Conservation (phyloP, 2,113 vertebrate genomes). For the Zosterops borbonicus region DNA sequence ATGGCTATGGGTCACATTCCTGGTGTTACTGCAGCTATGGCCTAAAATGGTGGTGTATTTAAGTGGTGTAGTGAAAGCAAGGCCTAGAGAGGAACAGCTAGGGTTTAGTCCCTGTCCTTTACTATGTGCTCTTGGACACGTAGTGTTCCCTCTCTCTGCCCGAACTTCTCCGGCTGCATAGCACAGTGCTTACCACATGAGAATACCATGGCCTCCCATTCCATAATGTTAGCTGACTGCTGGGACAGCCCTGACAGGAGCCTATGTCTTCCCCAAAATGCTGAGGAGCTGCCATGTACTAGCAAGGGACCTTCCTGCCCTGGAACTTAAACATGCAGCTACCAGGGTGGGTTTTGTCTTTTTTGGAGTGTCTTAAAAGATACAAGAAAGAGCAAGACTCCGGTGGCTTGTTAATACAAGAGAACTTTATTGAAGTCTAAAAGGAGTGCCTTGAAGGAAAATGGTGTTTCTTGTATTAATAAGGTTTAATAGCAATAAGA, state of each 20-base stretch:
- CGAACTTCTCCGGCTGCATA: not conserved
- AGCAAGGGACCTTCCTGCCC: not conserved
- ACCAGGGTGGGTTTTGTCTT: not conserved
- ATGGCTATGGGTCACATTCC: not conserved
- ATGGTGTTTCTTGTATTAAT: not conserved
- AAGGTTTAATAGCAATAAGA: not conserved
- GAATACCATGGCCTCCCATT: not conserved
- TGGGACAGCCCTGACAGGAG: not conserved
- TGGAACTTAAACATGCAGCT: not conserved
- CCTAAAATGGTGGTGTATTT: not conserved
- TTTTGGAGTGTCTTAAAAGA: not conserved
- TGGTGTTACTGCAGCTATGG: not conserved
- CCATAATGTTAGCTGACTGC: not conserved
- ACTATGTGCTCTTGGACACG: fast-evolving
- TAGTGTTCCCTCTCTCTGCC: not conserved
- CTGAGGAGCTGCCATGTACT: not conserved
- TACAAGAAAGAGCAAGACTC: not conserved
- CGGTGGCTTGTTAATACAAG: not conserved
- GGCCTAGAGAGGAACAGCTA: not conserved
- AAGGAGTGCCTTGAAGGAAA: not conserved
- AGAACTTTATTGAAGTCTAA: not conserved
- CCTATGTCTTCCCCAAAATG: not conserved
- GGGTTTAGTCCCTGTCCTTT: not conserved
- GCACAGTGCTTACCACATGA: fast-evolving
- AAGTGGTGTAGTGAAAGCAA: not conserved